Conservation (phyloP, 2,888 invertebrate genomes). For the Drosophila prolongata region DNA sequence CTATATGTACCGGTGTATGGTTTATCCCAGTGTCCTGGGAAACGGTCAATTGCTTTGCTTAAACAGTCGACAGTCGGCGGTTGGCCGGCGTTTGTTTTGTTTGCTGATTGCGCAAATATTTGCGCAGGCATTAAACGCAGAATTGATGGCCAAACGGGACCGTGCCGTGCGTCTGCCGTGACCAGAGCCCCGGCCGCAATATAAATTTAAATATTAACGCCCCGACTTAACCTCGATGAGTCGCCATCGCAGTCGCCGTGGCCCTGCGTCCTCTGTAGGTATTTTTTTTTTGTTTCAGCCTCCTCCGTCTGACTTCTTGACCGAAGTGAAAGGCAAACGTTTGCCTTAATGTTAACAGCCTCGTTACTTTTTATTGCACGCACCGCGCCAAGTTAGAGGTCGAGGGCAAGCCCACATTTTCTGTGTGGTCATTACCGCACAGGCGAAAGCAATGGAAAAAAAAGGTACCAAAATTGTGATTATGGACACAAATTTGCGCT, state of each 20-base stretch:
- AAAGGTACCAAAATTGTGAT: slow-evolving; percentile 77
- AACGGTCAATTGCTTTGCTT: slow-evolving; percentile 76
- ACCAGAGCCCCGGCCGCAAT: slow-evolving; percentile 56
- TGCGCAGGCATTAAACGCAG: slow-evolving; percentile 76
- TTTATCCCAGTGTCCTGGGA: slow-evolving; percentile 55
- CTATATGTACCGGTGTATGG: slow-evolving; percentile 7
- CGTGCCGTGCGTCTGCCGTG: slow-evolving; percentile 27
- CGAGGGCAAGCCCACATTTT: slow-evolving; percentile 43
- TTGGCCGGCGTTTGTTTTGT: slow-evolving; percentile 69
- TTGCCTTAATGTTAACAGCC: slow-evolving; percentile 78
- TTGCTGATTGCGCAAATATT: slow-evolving; percentile 81
- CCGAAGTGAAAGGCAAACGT: slow-evolving; percentile 57
- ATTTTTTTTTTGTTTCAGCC: slow-evolving; percentile 49
- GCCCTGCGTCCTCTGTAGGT: slow-evolving; percentile 21
- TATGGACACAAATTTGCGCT: slow-evolving; percentile 77
- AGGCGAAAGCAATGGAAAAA: slow-evolving; percentile 14
- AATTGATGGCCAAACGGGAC: slow-evolving; percentile 66
- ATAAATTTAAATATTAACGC: slow-evolving; percentile 78
- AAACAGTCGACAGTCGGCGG: slow-evolving; percentile 65
- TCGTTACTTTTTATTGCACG: slow-evolving; percentile 80
- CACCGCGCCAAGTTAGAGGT: slow-evolving; percentile 51
- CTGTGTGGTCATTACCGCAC: slow-evolving; percentile 67
- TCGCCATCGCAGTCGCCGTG: slow-evolving; percentile 36
- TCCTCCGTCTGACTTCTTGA: slow-evolving; percentile 49
- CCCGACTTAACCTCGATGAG: slow-evolving; percentile 75